phyloP scores from a whole-genome alignment of 1,140 invertebrate species.

The Pinna nobilis region DNA sequence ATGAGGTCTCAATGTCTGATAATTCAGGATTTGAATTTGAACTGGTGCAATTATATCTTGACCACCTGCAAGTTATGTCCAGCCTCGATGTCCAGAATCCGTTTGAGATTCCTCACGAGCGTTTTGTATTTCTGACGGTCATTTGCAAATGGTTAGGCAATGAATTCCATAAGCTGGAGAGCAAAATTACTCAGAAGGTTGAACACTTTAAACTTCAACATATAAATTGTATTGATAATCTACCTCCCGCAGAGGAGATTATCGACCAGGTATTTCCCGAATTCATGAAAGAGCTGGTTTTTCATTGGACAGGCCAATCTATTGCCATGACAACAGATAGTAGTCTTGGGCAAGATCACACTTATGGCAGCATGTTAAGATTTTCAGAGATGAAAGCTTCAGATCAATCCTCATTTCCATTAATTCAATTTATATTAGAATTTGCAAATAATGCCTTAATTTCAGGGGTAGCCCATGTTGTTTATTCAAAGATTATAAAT shows the following conservation, averaged over 20 bases:
- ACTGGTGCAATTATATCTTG: too few relatives aligned
- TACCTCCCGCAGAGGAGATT: slow-evolving; percentile 53
- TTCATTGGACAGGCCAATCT: slow-evolving; percentile 50
- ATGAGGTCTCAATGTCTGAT: too few relatives aligned
- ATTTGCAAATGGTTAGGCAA: slow-evolving; percentile 55
- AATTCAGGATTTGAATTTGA: too few relatives aligned
- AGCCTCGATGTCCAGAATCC: too few relatives aligned
- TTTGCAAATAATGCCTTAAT: slow-evolving; percentile 63
- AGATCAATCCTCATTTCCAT: slow-evolving; percentile 39
- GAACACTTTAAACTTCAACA: slow-evolving; percentile 55
- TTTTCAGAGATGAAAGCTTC: background rate
- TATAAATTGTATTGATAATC: slow-evolving; percentile 58
- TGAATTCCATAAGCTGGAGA: slow-evolving; percentile 47
- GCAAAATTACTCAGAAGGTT: slow-evolving; percentile 42
- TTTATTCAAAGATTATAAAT: slow-evolving; percentile 54
- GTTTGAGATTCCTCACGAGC: too few relatives aligned
- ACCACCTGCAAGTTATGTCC: too few relatives aligned
- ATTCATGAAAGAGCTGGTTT: slow-evolving; percentile 55
- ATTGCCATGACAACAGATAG: background rate
- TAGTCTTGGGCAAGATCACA: too few relatives aligned
- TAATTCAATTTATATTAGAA: slow-evolving; percentile 64
- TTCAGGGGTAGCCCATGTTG: slow-evolving; percentile 66
- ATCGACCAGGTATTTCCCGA: slow-evolving; percentile 58
- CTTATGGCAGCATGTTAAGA: too few relatives aligned
- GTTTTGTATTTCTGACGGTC: slow-evolving; percentile 44